Percentiles rank a stretch among this genome's conserved stretches.
These are phyloP conservation scores for Athetis lepigone DNA, from an alignment of 2,888 invertebrate species.

Conservation along the genomic window DNA sequence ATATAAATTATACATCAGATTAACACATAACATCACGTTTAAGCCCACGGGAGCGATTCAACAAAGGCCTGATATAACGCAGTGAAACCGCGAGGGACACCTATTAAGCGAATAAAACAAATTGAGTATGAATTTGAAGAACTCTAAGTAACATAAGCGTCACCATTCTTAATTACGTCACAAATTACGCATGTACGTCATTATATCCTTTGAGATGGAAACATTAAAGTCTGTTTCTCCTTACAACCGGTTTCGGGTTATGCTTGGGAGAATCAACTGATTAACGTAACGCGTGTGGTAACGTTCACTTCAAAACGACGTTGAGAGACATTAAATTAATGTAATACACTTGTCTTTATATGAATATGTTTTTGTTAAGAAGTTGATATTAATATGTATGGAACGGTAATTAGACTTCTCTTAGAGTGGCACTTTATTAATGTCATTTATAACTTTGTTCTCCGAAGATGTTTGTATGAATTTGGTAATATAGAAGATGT, in stretches of 20 bases:
- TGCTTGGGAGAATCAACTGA: constrained; percentile 30
- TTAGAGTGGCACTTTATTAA: constrained; percentile 19
- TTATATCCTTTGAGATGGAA: constrained; percentile 25
- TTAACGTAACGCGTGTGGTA: constrained; percentile 41
- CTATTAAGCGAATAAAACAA: too few species aligned
- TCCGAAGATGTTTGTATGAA: background rate
- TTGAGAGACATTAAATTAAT: constrained; percentile 47
- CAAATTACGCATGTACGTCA: constrained; percentile 43
- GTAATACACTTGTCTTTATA: constrained; percentile 40
- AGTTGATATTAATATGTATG: constrained; percentile 26
- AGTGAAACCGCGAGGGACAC: too few species aligned
- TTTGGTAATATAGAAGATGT: too few species aligned
- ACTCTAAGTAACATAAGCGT: constrained; percentile 6
- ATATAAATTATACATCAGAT: too few species aligned
- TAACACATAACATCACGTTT: too few species aligned
- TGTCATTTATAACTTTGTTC: background rate
- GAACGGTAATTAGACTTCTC: background rate
- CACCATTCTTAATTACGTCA: constrained; percentile 35
- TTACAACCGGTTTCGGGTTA: constrained; percentile 23
- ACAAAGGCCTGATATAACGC: too few species aligned
- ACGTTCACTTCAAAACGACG: constrained; percentile 44
- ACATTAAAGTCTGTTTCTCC: constrained; percentile 40
- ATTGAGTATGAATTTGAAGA: background rate
- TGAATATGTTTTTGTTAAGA: constrained; percentile 39
- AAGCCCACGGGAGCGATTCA: too few species aligned